Base-by-base conservation (phyloP, 2,113 vertebrate genomes). In the Sisor rabdophorus region DNA sequence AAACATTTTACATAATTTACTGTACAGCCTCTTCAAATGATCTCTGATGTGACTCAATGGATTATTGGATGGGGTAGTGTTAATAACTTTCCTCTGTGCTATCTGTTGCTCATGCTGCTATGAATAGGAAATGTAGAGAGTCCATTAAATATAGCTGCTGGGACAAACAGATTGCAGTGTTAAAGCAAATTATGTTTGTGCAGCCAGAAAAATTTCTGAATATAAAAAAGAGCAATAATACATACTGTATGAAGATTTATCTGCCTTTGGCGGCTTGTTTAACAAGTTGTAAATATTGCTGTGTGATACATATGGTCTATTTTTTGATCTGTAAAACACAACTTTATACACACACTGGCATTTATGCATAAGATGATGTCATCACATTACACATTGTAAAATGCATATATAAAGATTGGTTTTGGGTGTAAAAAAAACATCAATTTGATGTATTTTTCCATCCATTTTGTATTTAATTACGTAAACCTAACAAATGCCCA, bases 221-320 rank as follows among this genome's bases (percentile, higher is more conserved):
- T 89, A 85, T 90, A 92, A 87, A 91, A 91, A 90, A 87, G 81
- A 85, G 88, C 84, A 89, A 89, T 91, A 91, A 91, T 86, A 81
- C 80, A 80, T 84, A 79, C 81, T 85, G 84, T 86, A 84, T 75
- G 17, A 63, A 88, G 89, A 92, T 91, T 90, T 87, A 91, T 90
- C 85, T 50, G 71, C 85, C 86, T 83, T 84, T 80, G 79, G 84
- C 87, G 84, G 73, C 77, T 71, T 75, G 73, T 84, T 84, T 84
- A 79, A 78, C 87, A 85, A 81, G 78, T 88, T 77, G 79, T 81
- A 82, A 87, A 84, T 85, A 84, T 81, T 88, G 87, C 88, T 84
- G 87, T 87, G 86, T 83, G 83, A 80, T 90, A 89, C 90, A 91
- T 86, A 85, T 22, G 19, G 50, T 19, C 26, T n/a, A 11, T n/a